Percentiles rank a stretch among this genome's conserved stretches.
Evolutionary conservation across 2,797 vertebrate species (phyloP).

Genomic region (Poeciliopsis infans): DNA sequence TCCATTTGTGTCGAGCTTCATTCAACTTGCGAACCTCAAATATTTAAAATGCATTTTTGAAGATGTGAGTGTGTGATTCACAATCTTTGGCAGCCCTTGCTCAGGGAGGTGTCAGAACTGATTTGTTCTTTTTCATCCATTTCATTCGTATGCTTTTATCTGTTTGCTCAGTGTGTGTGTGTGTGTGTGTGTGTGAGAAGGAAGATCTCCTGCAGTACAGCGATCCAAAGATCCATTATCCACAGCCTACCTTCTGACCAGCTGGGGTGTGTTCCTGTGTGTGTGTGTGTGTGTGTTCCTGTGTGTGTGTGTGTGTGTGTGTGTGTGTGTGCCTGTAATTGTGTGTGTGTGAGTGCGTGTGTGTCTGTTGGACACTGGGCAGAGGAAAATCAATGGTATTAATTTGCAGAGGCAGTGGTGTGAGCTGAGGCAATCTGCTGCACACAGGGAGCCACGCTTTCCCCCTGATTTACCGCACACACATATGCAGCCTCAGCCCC

Average conservation of each 20-base stretch:
- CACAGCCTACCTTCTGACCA: constrained; percentile 49
- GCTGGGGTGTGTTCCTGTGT: constrained; percentile 25
- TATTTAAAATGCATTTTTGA: constrained; percentile 23
- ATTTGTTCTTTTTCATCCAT: constrained; percentile 47
- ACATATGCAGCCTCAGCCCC: constrained; percentile 26
- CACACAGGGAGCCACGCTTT: constrained; percentile 68
- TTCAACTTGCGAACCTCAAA: constrained; percentile 48
- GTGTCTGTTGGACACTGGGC: constrained; percentile 56
- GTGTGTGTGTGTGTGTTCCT: constrained; percentile 1
- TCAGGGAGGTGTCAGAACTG: constrained; percentile 42
- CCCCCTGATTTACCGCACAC: constrained; percentile 62
- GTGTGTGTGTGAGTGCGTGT: constrained; percentile 3
- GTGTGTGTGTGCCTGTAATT: constrained; percentile 8
- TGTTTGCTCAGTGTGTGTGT: constrained; percentile 20
- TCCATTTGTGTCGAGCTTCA: constrained; percentile 47
- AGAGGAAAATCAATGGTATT: constrained; percentile 83
- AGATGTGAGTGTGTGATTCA: constrained; percentile 26
- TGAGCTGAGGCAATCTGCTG: constrained; percentile 83
- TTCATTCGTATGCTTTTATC: constrained; percentile 51
- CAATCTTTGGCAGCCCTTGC: constrained; percentile 29
- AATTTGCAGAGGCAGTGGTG: constrained; percentile 82
- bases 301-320: background rate
- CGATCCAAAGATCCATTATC: constrained; percentile 49
- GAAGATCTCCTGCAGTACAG: constrained; percentile 50
- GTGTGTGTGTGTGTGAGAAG: constrained; percentile 10